Evolutionary conservation across 1,140 invertebrate genomes (phyloP).

Genomic region (Drosophila parvula): DNA sequence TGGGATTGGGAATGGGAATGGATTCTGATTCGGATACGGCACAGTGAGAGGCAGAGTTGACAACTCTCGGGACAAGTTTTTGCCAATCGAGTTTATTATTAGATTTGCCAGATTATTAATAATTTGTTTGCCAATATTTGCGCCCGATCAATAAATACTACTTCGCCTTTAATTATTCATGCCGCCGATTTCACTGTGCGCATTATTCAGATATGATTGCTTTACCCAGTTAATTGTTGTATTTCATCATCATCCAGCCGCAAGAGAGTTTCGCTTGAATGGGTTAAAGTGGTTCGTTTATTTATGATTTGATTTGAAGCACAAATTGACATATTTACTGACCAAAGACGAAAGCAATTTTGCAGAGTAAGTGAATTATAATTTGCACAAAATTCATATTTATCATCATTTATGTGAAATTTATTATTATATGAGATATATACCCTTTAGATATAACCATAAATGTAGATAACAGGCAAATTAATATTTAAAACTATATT

Average conservation of each 20-base stretch:
- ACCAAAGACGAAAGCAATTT: not conserved
- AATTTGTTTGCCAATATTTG: constrained; percentile 16
- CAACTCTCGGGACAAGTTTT: constrained; percentile 1
- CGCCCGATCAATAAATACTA: constrained; percentile 4
- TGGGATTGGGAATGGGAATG: not conserved
- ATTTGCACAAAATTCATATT: too few species aligned
- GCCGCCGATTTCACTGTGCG: not conserved
- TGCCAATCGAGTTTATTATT: constrained; percentile 24
- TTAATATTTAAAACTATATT: too few species aligned
- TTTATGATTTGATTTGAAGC: not conserved
- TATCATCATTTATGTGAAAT: not conserved
- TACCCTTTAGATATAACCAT: too few species aligned
- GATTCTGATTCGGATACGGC: not conserved
- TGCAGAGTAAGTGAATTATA: not conserved
- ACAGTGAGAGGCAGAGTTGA: not conserved
- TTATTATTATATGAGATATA: not conserved
- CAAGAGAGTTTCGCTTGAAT: not conserved
- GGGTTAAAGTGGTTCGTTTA: not conserved
- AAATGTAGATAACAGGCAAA: too few species aligned
- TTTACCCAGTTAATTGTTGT: not conserved
- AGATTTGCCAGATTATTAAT: constrained; percentile 16
- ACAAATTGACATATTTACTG: not conserved
- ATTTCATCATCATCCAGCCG: not conserved
- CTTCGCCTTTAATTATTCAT: constrained; percentile 7
- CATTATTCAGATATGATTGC: not conserved